These are phyloP conservation scores for Gasterosteus nipponicus DNA, from an alignment of 2,113 vertebrate species.

Conservation along the genomic window DNA sequence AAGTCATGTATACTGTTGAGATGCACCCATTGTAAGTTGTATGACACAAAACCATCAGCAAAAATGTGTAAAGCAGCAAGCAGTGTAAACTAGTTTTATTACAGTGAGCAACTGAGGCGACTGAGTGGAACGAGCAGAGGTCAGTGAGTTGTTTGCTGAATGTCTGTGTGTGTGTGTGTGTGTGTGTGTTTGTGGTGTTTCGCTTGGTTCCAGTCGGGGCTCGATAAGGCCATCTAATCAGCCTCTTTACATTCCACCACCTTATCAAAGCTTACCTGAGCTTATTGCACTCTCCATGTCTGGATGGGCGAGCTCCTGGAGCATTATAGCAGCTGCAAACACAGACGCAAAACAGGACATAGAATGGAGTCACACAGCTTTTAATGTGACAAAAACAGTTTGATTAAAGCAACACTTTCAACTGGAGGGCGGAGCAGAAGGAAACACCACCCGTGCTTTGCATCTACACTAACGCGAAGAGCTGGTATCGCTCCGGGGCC, in stretches of 20 bases:
- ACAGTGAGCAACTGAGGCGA: constrained; percentile 17
- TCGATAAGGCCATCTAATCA: constrained; percentile 69
- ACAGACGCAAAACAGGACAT: constrained; percentile 3
- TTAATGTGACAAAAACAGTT: constrained; percentile 6
- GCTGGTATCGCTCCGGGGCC: constrained; percentile 38
- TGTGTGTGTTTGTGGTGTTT: not conserved
- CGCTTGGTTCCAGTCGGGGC: constrained; percentile 38
- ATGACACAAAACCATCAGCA: not conserved
- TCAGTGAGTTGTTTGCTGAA: constrained; percentile 63
- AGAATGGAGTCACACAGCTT: not conserved
- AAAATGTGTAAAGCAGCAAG: not conserved
- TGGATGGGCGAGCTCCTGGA: constrained; percentile 29
- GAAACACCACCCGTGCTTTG: constrained; percentile 26
- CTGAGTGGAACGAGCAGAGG: constrained; percentile 55
- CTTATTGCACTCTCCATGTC: constrained; percentile 26
- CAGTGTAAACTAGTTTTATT: constrained; percentile 6
- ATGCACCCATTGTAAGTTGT: not conserved
- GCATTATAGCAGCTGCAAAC: constrained; percentile 45
- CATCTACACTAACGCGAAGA: constrained; percentile 15
- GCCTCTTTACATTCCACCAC: constrained; percentile 58
- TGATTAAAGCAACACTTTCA: not conserved
- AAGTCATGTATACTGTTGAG: not conserved
- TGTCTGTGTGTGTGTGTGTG: constrained; percentile 22
- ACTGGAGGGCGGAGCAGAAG: constrained; percentile 31
- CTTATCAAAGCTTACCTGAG: constrained; percentile 35